Percentiles rank a stretch among this genome's conserved stretches.
These are phyloP conservation scores for Onthophagus sagittarius DNA, from an alignment of 2,888 invertebrate species.

Conservation along the genomic window DNA sequence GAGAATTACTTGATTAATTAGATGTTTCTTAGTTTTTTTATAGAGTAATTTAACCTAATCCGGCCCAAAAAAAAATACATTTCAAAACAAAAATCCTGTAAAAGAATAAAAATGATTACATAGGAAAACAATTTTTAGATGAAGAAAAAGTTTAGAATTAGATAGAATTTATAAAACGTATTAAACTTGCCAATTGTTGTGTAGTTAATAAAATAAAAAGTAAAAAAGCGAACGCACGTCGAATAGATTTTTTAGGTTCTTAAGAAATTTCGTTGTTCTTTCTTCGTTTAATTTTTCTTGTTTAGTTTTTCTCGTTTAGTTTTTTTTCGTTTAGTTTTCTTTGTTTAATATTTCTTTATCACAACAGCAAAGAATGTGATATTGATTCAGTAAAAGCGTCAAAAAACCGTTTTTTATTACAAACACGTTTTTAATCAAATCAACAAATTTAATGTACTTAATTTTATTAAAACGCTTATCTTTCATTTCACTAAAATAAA, in stretches of 20 bases:
- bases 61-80: not conserved
- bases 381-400: no score
- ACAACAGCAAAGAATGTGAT: no score
- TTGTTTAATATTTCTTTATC: not conserved
- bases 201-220: not conserved
- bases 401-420: no score
- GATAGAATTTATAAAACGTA: not conserved
- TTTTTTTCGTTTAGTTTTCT: not conserved
- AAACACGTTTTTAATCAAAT: no score
- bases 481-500: no score
- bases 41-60: not conserved
- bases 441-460: no score
- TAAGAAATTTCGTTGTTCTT: not conserved
- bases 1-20: not conserved
- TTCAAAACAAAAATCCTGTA: not conserved
- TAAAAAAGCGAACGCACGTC: not conserved
- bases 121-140: not conserved
- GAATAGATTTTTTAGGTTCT: not conserved
- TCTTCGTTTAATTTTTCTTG: not conserved
- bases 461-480: no score
- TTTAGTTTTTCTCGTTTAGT: not conserved
- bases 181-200: conserved; percentile 12
- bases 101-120: not conserved
- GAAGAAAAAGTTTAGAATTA: not conserved
- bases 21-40: not conserved